phyloP scores from a whole-genome alignment of 1,140 invertebrate species.

The Meloidogyne floridensis region DNA sequence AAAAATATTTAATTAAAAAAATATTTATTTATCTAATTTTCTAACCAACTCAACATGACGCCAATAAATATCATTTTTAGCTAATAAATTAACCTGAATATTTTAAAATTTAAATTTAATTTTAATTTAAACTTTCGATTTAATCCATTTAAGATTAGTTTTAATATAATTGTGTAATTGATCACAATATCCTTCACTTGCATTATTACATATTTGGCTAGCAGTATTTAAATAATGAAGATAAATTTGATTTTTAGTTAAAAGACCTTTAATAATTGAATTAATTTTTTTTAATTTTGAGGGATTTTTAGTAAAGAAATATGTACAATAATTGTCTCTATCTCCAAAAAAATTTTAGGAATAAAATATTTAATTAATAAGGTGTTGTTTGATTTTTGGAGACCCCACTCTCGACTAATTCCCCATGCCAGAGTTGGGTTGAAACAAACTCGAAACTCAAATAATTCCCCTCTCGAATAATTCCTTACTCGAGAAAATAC shows the following conservation, averaged over 20 bases:
- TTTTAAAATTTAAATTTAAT: constrained; percentile 8
- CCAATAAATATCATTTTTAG: not conserved
- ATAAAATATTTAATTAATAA: no score
- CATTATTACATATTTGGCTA: constrained; percentile 44
- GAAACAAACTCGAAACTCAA: no score
- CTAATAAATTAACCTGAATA: not conserved
- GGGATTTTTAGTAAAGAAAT: no score
- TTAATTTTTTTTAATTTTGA: not conserved
- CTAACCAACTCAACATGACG: not conserved
- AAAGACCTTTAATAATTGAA: constrained; percentile 37
- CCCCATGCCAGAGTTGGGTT: no score
- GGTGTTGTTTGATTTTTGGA: no score
- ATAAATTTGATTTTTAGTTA: constrained; percentile 62
- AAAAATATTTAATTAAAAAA: not conserved
- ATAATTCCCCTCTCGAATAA: no score
- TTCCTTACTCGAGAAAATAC: no score
- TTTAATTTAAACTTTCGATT: not conserved
- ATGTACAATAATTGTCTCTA: no score
- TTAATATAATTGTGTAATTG: constrained; percentile 3
- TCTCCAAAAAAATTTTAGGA: no score
- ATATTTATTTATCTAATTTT: not conserved
- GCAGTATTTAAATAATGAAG: constrained; percentile 61
- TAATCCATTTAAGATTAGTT: not conserved
- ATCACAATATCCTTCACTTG: constrained; percentile 51
- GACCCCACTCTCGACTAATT: no score